Base-by-base conservation (phyloP, 2,113 vertebrate species). In the Chionomys nivalis region DNA sequence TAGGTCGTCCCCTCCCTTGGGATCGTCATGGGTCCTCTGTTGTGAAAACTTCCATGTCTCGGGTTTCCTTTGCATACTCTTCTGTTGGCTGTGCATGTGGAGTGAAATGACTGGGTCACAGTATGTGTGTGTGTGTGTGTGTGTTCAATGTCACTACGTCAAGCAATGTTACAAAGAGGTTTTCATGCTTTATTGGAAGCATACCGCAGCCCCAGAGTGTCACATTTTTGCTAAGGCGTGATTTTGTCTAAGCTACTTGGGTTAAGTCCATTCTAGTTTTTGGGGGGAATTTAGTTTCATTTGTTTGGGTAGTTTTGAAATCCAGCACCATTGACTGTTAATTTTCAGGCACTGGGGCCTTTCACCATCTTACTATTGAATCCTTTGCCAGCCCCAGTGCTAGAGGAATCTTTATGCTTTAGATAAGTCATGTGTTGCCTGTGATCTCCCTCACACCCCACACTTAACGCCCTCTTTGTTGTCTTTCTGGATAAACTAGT, bases 271-370 rank as follows among this genome's bases (percentile, higher is more conserved):
- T 66, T 73, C 5, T 88, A 77, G 17, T 31, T 42, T 65, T 93
- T 87, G 36, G n/a, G 49, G 49, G 65, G 36, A 72, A 36, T 85
- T 95, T 70, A 93, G 94, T 93, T 94, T 66, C 36, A 63, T 91
- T 93, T 77, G 17, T 26, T 39, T 24, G 42, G 33, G 73, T 83
- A 73, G 24, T 31, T 61, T 76, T 86, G 61, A 93, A 1, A 9
- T 8, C 42, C 21, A 95, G n/a, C 9, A 44, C 24, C 8, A 68
- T 23, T 44, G 83, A 47, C 13, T 49, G 31, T 61, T 85, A 63
- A 47, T 33, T 66, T 42, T 4, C 68, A 49, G 33, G 44, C 88
- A 19, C 24, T 33, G 16, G 49, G 82, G 33, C 90, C 21, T 6
- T 31, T 76, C 23, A 4, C 2, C 72, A 97, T 77, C 92, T 93